Base-by-base conservation (phyloP, 2,797 vertebrate species). In the Xenopus petersii region DNA sequence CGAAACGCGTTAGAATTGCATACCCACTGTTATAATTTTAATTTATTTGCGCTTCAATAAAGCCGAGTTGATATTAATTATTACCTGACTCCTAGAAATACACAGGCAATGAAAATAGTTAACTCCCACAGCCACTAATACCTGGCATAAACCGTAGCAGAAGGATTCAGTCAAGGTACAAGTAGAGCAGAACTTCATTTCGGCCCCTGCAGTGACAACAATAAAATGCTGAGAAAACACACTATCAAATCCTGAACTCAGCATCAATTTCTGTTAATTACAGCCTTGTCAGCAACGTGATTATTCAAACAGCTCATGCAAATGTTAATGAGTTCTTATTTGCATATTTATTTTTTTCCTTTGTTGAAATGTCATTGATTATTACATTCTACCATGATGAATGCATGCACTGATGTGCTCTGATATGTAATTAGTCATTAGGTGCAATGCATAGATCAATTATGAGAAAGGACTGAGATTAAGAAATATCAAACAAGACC, bases 291-390 rank as follows among this genome's bases (percentile, higher is more conserved):
- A 97, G 94, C 92, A 91, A 89, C 90, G 91, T 93, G 94, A 98
- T 99, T 98, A 98, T 96, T 99, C 94, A 97, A 96, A 97, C 94
- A 95, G 94, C 94, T 91, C 94, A 94, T 95, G 93, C 94, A 98
- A 99, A 99, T 99, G 97, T 97, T 98, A 99, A 99, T 98, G 96
- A 98, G 94, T 88, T 91, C 94, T 94, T 94, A 99, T 99, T 98
- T 99, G 97, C 98, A 99, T 99, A 96, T 98, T 97, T 96, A 94
- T 96, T 95, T 96, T 95, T 96, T 96, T 94, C 93, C 94, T 98
- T 98, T 99, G 97, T 99, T 95, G 92, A 98, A 98, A 98, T 98
- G 97, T 96, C 98, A 98, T 97, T 98, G 96, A 97, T 98, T 97
- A 98, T 97, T 98, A 96, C 90, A 92, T 95, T 95, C 93, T 95